Evolutionary conservation across 2,797 vertebrate species (phyloP), one percentile per base, ranked within the genome.

Genomic region (Enteromius treurensis): DNA sequence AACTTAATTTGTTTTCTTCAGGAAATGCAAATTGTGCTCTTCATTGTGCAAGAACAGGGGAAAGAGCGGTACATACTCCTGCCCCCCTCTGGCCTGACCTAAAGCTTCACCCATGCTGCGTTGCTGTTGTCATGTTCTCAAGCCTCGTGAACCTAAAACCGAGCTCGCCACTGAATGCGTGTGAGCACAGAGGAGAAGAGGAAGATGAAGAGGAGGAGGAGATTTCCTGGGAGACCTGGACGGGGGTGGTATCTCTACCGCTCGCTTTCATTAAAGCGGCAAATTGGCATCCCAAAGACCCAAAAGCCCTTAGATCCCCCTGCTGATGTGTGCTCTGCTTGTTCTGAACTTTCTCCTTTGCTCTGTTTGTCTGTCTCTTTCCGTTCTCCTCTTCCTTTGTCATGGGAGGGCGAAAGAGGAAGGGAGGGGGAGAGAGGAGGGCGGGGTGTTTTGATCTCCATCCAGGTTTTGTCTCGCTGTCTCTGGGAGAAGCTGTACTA

Each of bases 381-480:
- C 80, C 73, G 40, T 51, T 78, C 77, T 86, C 77, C 29, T 89
- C 62, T 80, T 47, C 37, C 68, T 81, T 83, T 91, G 90, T 92
- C 87, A 91, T 93, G 91, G 92, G 93, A 93, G 90, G 91, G 82
- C 86, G 90, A 90, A 90, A 91, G 88, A 89, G 85, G 88, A 88
- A 86, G 88, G 84, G 85, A 69, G 85, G 81, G 80, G 87, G 85
- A 65, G 45, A 87, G 87, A 88, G 89, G 88, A 89, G 91, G 93
- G 90, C 88, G 90, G 91, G 91, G 89, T 92, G 91, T 93, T 95
- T 94, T 94, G 92, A 94, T 94, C 93, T 92, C 89, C 89, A 92
- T 91, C 92, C 91, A 91, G 91, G 89, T 92, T 93, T 91, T 92
- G 92, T 92, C 91, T 90, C 89, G 87, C 91, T 93, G 90, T 91